Conservation (phyloP, 2,797 vertebrate genomes). For the Smutsia temminckii region DNA sequence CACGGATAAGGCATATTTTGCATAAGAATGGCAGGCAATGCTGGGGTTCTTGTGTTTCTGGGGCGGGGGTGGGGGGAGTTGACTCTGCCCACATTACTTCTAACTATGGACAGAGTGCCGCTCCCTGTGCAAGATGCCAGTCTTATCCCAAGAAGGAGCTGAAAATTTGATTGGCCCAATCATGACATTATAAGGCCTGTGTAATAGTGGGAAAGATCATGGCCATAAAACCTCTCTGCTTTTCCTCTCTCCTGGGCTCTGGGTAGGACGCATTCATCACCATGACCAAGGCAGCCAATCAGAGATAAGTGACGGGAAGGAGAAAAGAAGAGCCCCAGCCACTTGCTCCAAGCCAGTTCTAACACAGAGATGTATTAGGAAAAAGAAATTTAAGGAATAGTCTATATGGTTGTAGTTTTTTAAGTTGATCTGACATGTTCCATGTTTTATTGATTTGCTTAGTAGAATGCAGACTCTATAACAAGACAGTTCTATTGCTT, state of each 20-base stretch:
- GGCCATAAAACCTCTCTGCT: neutral
- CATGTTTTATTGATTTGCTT: neutral
- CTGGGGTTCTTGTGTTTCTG: neutral
- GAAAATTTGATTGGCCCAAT: neutral
- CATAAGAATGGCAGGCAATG: neutral
- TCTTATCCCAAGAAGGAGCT: neutral
- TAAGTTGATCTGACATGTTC: neutral
- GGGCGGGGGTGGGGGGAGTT: too few species aligned
- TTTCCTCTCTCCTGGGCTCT: neutral
- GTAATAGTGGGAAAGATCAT: neutral
- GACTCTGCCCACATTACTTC: neutral
- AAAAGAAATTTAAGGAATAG: neutral
- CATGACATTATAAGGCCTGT: neutral
- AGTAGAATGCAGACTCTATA: neutral
- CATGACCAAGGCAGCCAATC: neutral
- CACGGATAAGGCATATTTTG: neutral
- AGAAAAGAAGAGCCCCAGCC: neutral
- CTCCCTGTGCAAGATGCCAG: neutral
- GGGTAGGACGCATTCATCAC: neutral
- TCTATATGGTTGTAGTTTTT: neutral
- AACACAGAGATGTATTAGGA: neutral
- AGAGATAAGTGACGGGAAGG: neutral
- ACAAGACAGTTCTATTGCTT: neutral
- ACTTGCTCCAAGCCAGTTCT: neutral
- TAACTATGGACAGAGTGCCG: neutral